Evolutionary conservation across 2,113 vertebrate species (phyloP).

Genomic region (Oreochromis spilurus): DNA sequence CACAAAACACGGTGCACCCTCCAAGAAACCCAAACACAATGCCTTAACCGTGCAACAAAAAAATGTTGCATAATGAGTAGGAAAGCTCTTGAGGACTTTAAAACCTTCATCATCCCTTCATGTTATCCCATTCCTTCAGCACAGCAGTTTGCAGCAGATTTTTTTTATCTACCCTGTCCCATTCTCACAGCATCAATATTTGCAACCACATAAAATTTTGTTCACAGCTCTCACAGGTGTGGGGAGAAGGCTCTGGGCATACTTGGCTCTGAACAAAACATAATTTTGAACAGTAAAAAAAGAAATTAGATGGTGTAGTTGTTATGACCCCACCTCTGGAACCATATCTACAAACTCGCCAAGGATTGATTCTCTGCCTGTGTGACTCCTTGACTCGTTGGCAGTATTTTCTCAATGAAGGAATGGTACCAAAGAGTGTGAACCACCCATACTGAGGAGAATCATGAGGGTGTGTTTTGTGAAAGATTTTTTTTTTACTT

Average conservation of each 20-base stretch:
- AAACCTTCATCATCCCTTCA: not conserved
- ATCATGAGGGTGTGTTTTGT: not conserved
- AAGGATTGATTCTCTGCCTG: conserved; percentile 3
- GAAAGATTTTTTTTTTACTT: not conserved
- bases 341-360: not conserved
- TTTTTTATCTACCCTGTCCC: not conserved
- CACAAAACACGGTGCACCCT: not conserved
- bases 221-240: conserved; percentile 15
- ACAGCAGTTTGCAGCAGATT: not conserved
- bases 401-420: not conserved
- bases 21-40: not conserved
- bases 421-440: not conserved
- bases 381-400: not conserved
- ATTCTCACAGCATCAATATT: conserved; percentile 13
- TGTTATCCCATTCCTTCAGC: not conserved
- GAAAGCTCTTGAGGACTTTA: not conserved
- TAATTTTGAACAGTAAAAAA: conserved; percentile 20
- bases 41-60: not conserved
- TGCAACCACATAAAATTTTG: conserved; percentile 16
- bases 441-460: not conserved
- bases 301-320: not conserved
- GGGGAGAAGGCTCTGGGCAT: not conserved
- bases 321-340: not conserved
- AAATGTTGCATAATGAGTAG: not conserved
- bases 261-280: conserved; percentile 2